Evolutionary conservation across 2,888 invertebrate species (phyloP).

Genomic region (Trachelus troglodyta): DNA sequence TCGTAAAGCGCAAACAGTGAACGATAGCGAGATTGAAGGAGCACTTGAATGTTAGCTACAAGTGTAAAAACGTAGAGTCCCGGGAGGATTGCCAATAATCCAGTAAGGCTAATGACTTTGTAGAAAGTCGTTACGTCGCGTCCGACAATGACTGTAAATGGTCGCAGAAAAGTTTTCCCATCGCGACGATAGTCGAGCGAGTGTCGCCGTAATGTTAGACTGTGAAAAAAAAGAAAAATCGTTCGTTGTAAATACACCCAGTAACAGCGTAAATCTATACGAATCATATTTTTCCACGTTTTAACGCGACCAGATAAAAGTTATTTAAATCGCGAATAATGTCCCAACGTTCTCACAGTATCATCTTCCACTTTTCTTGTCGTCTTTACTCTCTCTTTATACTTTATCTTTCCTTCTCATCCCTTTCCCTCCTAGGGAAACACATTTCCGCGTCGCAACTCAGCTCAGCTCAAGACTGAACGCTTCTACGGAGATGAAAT

Average conservation of each 20-base stretch:
- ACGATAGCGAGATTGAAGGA: not conserved
- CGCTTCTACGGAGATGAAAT: not conserved
- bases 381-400: not conserved
- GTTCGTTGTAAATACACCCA: not conserved
- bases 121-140: not conserved
- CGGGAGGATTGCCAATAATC: not conserved
- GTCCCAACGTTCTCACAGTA: not conserved
- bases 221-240: not conserved
- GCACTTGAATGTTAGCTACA: not conserved
- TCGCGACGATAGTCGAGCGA: not conserved
- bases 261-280: not conserved
- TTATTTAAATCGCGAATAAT: not conserved
- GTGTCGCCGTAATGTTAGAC: not conserved
- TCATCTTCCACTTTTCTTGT: not conserved
- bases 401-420: not conserved
- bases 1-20: not conserved
- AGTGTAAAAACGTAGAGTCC: not conserved
- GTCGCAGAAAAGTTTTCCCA: not conserved
- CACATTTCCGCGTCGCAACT: not conserved
- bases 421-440: not conserved
- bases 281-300: not conserved
- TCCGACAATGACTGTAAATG: not conserved
- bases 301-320: not conserved
- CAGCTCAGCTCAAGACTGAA: not conserved
- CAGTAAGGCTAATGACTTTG: not conserved